A percentile compares a stretch with the other conserved stretches of the same genome.
Conservation (phyloP, 2,113 vertebrate species). For the Formicarius rufipectus region DNA sequence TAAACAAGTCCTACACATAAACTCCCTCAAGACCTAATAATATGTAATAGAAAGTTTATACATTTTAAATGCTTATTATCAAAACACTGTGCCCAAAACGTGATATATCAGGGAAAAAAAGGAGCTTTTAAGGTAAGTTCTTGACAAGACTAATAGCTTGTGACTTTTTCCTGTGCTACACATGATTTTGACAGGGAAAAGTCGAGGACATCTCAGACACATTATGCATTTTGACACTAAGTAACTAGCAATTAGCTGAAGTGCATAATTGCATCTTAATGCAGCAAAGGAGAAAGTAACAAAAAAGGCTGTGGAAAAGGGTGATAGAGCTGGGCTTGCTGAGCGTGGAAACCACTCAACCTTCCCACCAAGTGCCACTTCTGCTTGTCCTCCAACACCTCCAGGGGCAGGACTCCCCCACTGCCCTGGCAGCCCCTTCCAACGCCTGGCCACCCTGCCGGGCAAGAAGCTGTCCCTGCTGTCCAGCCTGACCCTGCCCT, state of each 20-base stretch:
- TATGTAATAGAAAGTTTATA: neutral
- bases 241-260: constrained; percentile 58
- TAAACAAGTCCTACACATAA: constrained; percentile 14
- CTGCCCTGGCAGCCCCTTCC: neutral
- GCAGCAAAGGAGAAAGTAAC: constrained; percentile 33
- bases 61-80: neutral
- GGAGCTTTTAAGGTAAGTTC: neutral
- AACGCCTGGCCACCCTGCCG: neutral
- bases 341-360: neutral
- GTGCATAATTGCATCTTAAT: constrained; percentile 53
- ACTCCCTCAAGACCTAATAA: neutral
- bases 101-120: neutral
- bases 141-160: neutral
- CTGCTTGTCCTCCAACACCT: neutral
- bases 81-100: neutral
- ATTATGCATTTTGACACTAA: constrained; percentile 61
- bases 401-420: neutral
- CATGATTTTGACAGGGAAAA: neutral
- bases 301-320: neutral
- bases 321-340: neutral
- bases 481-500: neutral
- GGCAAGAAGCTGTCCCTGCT: neutral
- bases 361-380: neutral
- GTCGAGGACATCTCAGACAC: neutral
- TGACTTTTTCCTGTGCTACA: neutral